Evolutionary conservation across 1,140 invertebrate species (phyloP), one percentile per base, ranked within the genome.

Genomic region (Nebria ingens): DNA sequence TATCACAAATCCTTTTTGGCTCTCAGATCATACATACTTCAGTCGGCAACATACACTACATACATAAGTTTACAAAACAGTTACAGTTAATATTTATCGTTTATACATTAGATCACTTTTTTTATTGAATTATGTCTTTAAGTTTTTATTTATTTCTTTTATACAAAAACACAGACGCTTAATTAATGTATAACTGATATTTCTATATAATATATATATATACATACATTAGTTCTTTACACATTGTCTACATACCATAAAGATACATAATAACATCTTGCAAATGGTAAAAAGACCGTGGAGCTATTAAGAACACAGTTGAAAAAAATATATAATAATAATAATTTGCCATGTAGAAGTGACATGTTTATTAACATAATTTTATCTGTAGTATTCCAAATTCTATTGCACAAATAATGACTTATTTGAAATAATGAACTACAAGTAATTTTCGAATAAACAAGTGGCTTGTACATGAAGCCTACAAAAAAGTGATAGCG

Each of bases 1-100:
- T 45, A 45, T 45, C 40, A 45, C 40, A 45, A 45, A 45, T 45
- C 40, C 40, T 45, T 45, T 45, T 45, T 45, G 40, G 40, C 40
- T 45, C 40, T 45, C 40, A 45, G 40, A 45, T 45, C 40, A 45
- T 45, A 45, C 40, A 45, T 45, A 11, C 40, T 13, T 12, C 40
- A 45, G 9, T 45, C 40, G 17, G 40, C 40, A 17, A 11, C 40
- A 11, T 45, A 17, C 40, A 45, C 9, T 45, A 45, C 40, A 45
- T 45, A 45, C 40, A 45, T 45, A 45, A 45, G 9, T 45, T 45
- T 45, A 45, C 40, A 45, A 45, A 45, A 45, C 40, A 45, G 17
- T 45, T 45, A 45, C 40, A 45, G 40, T 45, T 12, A 45, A 17
- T n/a, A 6, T 9, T 4, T 45, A 45, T 29, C 25, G 13, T 29